A percentile compares a stretch with the other conserved stretches of the same genome.
phyloP scores from a whole-genome alignment of 2,797 vertebrate species.

The Sebastes matsubarae region DNA sequence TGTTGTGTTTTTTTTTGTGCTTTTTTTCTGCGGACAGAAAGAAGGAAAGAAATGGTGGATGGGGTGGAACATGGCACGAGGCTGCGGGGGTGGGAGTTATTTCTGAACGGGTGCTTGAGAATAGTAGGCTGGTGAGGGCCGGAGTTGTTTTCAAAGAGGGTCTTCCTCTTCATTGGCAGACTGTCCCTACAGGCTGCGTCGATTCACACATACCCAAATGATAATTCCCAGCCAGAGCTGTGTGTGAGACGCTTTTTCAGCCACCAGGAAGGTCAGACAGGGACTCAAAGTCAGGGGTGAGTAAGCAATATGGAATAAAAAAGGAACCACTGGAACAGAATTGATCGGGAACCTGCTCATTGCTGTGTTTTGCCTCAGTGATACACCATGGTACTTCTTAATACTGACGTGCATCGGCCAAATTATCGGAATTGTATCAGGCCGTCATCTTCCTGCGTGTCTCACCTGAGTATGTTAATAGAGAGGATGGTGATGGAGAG shows the following conservation, averaged over 20 bases:
- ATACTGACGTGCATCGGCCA: neutral
- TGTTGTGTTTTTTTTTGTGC: conserved; percentile 9
- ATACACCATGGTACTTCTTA: neutral
- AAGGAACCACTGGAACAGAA: neutral
- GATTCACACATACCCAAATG: conserved; percentile 57
- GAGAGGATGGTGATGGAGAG: conserved; percentile 85
- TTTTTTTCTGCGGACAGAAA: conserved; percentile 34
- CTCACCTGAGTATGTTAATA: conserved; percentile 92
- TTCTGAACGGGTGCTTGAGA: conserved; percentile 53
- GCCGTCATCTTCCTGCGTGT: neutral
- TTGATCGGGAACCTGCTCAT: neutral
- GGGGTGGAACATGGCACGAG: conserved; percentile 11
- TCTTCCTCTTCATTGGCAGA: conserved; percentile 56
- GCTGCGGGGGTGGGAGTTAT: conserved; percentile 54
- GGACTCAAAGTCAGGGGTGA: conserved; percentile 19
- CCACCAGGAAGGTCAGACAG: conserved; percentile 53
- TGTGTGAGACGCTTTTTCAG: conserved; percentile 56
- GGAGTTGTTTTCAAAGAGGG: conserved; percentile 36
- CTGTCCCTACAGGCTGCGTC: conserved; percentile 37
- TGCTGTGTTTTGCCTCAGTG: neutral
- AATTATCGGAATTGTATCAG: neutral
- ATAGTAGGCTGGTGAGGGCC: conserved; percentile 39
- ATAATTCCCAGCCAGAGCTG: conserved; percentile 34
- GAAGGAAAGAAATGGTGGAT: conserved; percentile 12
- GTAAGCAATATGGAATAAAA: conserved; percentile 16